Conservation (phyloP, 1,140 invertebrate species). For the Chironomus striatipennis region DNA sequence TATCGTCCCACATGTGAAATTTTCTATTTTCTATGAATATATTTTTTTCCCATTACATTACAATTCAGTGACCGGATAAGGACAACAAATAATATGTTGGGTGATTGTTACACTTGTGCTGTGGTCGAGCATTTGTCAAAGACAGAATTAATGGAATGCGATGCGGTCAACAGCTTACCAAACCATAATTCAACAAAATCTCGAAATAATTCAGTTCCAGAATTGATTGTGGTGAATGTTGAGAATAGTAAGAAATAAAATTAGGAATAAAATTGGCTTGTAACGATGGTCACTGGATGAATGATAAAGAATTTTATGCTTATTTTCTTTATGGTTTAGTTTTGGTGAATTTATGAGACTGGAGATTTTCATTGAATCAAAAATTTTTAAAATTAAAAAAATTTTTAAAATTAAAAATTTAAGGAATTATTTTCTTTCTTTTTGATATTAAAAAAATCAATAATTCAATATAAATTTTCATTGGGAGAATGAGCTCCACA, state of each 20-base stretch:
- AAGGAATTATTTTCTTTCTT: too few relatives aligned
- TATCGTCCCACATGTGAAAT: background rate
- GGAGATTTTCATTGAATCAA: too few relatives aligned
- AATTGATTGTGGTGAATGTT: background rate
- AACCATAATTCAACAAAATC: background rate
- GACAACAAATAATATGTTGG: constrained; percentile 81
- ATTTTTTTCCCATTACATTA: constrained; percentile 31
- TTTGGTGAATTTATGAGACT: too few relatives aligned
- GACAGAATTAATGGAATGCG: constrained; percentile 65
- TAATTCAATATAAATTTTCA: too few relatives aligned
- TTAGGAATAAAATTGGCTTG: background rate
- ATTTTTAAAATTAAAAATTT: too few relatives aligned
- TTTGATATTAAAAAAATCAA: too few relatives aligned
- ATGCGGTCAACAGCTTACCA: constrained; percentile 45
- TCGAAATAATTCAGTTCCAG: background rate
- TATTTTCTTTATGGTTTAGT: too few relatives aligned
- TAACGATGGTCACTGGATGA: too few relatives aligned
- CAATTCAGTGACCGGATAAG: constrained; percentile 68
- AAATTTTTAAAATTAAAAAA: too few relatives aligned
- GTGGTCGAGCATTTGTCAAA: constrained; percentile 76
- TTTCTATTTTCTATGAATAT: too few relatives aligned
- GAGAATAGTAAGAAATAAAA: background rate
- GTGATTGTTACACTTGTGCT: constrained; percentile 79
- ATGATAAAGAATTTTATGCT: too few relatives aligned
- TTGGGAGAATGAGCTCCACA: too few relatives aligned